Evolutionary conservation across 2,888 invertebrate species (phyloP).

Genomic region (Unio delphinus): DNA sequence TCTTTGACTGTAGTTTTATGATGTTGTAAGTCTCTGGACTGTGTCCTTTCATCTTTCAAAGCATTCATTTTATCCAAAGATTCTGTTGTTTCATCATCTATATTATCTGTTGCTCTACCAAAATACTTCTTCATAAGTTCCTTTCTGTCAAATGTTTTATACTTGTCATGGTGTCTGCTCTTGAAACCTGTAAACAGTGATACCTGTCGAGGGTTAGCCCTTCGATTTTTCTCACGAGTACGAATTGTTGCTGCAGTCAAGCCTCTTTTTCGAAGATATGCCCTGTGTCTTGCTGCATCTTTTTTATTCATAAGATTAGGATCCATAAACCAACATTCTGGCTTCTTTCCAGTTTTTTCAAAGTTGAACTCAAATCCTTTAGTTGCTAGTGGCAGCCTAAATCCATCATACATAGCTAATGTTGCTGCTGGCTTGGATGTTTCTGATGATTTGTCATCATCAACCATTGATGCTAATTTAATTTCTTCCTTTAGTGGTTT

Average conservation of each 20-base stretch:
- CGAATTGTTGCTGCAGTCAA: no score
- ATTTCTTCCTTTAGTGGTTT: neutral
- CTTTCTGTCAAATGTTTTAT: slow-evolving; percentile 4
- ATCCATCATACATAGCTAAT: slow-evolving; percentile 38
- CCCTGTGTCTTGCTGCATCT: slow-evolving; percentile 38
- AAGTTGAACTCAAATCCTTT: slow-evolving; percentile 55
- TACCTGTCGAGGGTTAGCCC: no score
- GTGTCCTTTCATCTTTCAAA: no score
- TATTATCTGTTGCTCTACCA: slow-evolving; percentile 1
- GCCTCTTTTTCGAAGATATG: slow-evolving; percentile 30
- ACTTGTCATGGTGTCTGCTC: slow-evolving; percentile 5
- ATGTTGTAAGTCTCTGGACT: no score
- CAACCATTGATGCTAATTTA: neutral
- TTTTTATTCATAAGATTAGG: slow-evolving; percentile 38
- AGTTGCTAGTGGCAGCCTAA: slow-evolving; percentile 51
- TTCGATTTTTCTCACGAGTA: no score
- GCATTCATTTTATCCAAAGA: slow-evolving; percentile 9
- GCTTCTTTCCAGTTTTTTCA: slow-evolving; percentile 55
- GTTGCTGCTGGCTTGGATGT: slow-evolving; percentile 14
- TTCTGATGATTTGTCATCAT: neutral
- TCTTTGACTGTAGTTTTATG: no score
- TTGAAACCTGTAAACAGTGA: no score
- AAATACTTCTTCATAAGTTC: slow-evolving; percentile 3
- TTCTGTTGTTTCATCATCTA: neutral
- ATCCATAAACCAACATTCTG: slow-evolving; percentile 58